These are phyloP conservation scores for Phylloscopus trochiloides DNA, from an alignment of 2,113 vertebrate species.

Conservation along the genomic window DNA sequence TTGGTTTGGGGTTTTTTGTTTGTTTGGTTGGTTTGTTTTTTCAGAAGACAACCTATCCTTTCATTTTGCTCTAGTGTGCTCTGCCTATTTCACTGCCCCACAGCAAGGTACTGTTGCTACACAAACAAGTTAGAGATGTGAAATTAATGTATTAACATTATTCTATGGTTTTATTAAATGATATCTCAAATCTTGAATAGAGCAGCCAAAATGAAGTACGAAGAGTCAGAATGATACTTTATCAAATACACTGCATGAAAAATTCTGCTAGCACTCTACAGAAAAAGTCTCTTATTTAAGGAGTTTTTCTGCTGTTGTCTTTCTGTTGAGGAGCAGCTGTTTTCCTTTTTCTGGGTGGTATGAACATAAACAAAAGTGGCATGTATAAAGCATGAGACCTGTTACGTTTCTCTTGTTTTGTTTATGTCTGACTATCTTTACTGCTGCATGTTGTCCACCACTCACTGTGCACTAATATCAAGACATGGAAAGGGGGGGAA, in stretches of 20 bases:
- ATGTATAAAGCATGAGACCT: constrained; percentile 43
- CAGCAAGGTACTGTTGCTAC: not conserved
- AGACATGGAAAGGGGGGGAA: rapidly evolving
- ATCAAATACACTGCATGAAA: not conserved
- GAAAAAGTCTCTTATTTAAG: not conserved
- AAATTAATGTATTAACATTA: not conserved
- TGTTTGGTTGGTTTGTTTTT: not conserved
- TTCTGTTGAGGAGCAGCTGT: not conserved
- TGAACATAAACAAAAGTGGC: constrained; percentile 12
- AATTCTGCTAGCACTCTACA: not conserved
- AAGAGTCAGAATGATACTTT: not conserved
- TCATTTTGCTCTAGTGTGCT: constrained; percentile 2
- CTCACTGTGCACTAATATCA: not conserved
- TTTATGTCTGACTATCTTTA: not conserved
- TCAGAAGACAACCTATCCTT: not conserved
- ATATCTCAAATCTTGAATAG: not conserved
- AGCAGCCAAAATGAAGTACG: not conserved
- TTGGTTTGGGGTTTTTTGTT: not conserved
- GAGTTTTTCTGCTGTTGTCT: not conserved
- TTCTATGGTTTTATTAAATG: not conserved
- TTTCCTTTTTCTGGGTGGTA: constrained; percentile 2
- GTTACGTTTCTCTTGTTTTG: not conserved
- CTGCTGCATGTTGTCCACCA: not conserved
- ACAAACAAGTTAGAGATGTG: not conserved
- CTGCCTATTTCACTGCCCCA: not conserved